Conservation (phyloP, 2,113 vertebrate species). For the Protobothrops flavoviridis region DNA sequence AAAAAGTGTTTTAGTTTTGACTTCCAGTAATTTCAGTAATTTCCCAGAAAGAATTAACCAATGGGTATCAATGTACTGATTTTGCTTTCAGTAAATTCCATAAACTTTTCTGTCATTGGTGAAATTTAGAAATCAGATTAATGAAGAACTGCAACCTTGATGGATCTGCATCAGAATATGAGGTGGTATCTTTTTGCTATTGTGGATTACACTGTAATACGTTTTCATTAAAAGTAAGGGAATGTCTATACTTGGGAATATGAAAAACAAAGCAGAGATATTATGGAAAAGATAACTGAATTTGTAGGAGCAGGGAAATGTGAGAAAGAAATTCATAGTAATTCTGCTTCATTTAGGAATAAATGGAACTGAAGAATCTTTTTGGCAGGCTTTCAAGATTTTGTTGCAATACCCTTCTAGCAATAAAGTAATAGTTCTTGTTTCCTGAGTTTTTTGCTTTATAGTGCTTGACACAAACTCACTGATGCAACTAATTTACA, state of each 20-base stretch:
- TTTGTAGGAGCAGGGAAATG: not conserved
- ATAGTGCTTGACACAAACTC: not conserved
- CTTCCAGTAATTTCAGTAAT: not conserved
- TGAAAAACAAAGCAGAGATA: not conserved
- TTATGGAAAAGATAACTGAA: not conserved
- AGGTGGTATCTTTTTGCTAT: not conserved
- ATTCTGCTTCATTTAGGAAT: not conserved
- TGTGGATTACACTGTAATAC: not conserved
- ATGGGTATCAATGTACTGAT: not conserved
- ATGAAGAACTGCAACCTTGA: not conserved
- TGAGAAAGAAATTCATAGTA: not conserved
- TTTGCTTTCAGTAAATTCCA: not conserved
- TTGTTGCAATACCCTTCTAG: not conserved
- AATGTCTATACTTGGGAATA: not conserved
- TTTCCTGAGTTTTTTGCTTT: not conserved
- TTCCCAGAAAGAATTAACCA: not conserved
- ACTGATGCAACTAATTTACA: not conserved
- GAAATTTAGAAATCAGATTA: not conserved
- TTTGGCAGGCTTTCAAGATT: not conserved
- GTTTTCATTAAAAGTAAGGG: not conserved
- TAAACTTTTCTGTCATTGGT: not conserved
- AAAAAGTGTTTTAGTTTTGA: not conserved
- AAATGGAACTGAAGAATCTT: not conserved
- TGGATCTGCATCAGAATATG: not conserved
- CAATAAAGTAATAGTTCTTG: not conserved